Conservation (phyloP, 2,797 vertebrate genomes). For the Enteromius thamalakanensis region DNA sequence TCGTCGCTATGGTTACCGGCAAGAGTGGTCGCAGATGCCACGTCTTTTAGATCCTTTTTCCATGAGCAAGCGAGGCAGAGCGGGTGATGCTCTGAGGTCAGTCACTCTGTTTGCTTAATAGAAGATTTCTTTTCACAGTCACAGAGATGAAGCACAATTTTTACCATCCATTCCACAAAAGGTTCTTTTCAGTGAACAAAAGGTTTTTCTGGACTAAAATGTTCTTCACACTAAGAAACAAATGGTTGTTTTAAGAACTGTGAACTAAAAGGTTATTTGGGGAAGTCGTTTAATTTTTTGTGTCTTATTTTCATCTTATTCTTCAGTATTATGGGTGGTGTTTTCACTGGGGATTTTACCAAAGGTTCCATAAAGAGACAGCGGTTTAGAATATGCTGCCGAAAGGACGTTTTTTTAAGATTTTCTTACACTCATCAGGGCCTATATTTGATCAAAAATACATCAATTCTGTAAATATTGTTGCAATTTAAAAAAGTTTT, state of each 20-base stretch:
- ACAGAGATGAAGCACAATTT: background rate
- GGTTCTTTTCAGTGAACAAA: background rate
- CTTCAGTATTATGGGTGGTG: background rate
- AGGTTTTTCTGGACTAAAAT: background rate
- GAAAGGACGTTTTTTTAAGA: no score
- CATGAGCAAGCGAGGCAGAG: background rate
- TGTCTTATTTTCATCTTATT: background rate
- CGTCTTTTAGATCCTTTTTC: conserved; percentile 6
- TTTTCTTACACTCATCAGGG: background rate
- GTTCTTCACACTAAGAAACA: background rate
- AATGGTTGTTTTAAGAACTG: no score
- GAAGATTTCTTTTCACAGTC: background rate
- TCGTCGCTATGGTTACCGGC: conserved; percentile 12
- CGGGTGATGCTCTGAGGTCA: background rate
- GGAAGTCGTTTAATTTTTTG: background rate
- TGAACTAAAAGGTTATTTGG: background rate
- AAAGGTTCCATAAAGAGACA: background rate
- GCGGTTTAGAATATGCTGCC: background rate
- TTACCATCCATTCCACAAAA: background rate
- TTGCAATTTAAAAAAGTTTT: background rate
- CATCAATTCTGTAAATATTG: background rate
- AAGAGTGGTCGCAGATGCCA: conserved; percentile 1
- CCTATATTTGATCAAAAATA: background rate
- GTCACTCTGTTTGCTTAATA: background rate
- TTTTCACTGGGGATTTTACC: background rate